phyloP scores from a whole-genome alignment of 2,113 vertebrate species.

The Gasterosteus aculeatus region DNA sequence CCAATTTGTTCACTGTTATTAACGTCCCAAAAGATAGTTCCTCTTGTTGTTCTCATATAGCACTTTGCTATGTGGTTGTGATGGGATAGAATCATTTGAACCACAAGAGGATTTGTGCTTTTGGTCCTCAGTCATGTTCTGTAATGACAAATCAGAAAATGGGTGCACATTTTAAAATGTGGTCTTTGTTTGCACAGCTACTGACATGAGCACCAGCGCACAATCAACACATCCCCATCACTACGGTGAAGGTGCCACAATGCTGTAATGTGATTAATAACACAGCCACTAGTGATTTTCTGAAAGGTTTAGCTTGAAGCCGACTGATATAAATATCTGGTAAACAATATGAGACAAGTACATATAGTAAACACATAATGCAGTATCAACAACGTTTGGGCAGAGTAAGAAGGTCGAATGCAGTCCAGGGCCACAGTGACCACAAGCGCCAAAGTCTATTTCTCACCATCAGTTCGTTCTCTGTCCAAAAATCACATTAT shows the following conservation, averaged over 20 bases:
- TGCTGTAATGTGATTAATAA: constrained; percentile 76
- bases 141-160: constrained; percentile 37
- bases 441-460: constrained; percentile 32
- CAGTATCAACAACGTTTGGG: constrained; percentile 67
- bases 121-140: constrained; percentile 38
- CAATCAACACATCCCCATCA: constrained; percentile 64
- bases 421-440: constrained; percentile 45
- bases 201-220: constrained; percentile 44
- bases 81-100: constrained; percentile 2
- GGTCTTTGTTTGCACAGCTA: constrained; percentile 28
- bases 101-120: constrained; percentile 51
- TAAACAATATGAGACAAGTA: constrained; percentile 76
- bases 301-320: constrained; percentile 67
- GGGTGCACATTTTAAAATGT: constrained; percentile 35
- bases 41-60: constrained; percentile 11
- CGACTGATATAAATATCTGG: constrained; percentile 75
- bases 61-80: constrained; percentile 8
- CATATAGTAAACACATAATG: constrained; percentile 72
- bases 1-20: constrained; percentile 4
- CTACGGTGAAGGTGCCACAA: constrained; percentile 74
- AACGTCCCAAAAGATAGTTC: background rate
- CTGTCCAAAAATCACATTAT: constrained; percentile 42
- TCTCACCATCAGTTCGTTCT: constrained; percentile 47
- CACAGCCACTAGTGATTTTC: constrained; percentile 70
- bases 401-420: constrained; percentile 60